phyloP scores from a whole-genome alignment of 37 sponge, comb jelly and placozoan genomes.

The Tethya wilhelma region DNA sequence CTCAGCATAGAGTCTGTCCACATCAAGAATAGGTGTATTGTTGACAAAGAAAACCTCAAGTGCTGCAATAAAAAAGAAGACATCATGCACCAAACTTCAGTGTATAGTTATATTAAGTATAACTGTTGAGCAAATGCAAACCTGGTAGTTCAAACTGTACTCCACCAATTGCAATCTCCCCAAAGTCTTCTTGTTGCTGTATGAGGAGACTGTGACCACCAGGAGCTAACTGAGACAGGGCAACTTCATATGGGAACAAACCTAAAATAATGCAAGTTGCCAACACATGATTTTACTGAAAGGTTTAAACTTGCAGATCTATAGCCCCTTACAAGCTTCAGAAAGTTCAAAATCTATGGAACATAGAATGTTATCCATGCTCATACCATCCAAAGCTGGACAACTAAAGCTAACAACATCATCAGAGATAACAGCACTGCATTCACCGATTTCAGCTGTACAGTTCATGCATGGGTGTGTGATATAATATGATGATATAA shows the following conservation, averaged over 20 bases:
- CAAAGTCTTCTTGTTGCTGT: no score
- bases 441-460: no score
- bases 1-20: background rate
- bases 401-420: background rate
- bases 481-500: no score
- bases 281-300: no score
- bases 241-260: background rate
- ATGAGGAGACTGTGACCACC: no score
- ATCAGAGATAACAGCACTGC: background rate
- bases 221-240: no score
- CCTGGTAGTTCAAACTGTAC: background rate
- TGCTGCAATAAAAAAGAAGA: background rate
- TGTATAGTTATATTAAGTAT: no score
- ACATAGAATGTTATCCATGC: background rate
- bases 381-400: background rate
- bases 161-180: background rate
- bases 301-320: no score
- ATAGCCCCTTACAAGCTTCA: conserved; percentile 1
- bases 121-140: no score
- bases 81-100: no score
- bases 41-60: conserved; percentile 8
- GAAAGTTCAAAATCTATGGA: background rate
- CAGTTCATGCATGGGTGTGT: no score
- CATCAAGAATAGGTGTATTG: conserved; percentile 9
- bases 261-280: no score